These are phyloP conservation scores for Atlantisia rogersi DNA, from an alignment of 2,113 vertebrate genomes.

Conservation along the genomic window DNA sequence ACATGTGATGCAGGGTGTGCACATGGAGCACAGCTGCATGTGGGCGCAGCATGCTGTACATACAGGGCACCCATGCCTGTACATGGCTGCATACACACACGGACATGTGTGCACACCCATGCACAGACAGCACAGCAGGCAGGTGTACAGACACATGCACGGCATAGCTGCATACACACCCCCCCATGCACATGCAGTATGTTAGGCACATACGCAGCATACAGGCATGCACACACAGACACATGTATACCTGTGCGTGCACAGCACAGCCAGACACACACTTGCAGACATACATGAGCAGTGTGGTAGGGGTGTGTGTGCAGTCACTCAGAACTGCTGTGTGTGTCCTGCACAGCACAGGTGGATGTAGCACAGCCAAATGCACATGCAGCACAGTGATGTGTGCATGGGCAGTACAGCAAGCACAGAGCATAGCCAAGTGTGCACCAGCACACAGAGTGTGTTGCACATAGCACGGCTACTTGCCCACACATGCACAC, in stretches of 20 bases:
- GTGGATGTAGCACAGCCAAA: not conserved
- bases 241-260: fast-evolving
- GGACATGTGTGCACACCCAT: not conserved
- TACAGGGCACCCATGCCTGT: no score
- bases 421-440: not conserved
- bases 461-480: not conserved
- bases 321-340: not conserved
- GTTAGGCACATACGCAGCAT: not conserved
- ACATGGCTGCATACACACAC: not conserved
- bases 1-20: fast-evolving
- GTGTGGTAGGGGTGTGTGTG: no score
- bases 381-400: no score
- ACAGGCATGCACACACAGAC: not conserved
- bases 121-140: not conserved
- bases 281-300: no score
- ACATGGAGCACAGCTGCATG: not conserved
- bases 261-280: not conserved
- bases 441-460: not conserved
- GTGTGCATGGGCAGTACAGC: fast-evolving
- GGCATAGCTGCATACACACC: not conserved
- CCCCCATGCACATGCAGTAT: not conserved
- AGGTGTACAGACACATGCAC: not conserved
- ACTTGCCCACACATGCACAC: not conserved
- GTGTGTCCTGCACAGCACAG: not conserved
- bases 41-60: not conserved